Base-by-base conservation (phyloP, 64 coral and sea anemone species). In the Pocillopora verrucosa region DNA sequence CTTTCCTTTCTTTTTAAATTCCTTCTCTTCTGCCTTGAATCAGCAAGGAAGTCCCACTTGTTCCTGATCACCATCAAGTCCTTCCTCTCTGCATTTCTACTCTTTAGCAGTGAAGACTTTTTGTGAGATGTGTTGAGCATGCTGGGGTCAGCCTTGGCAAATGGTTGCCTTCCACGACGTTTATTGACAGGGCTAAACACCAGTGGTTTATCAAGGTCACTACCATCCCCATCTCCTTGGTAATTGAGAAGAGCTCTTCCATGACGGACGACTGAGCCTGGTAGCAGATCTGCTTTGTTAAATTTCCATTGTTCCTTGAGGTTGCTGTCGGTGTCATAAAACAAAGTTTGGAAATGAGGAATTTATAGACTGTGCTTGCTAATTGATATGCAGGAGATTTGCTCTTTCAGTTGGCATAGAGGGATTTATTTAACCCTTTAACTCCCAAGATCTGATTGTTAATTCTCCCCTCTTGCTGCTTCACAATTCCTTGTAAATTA, bases 231-330 rank as follows among this genome's bases (percentile, higher is more conserved):
- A 26, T 82, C 74, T 26, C 79, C 88, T 19, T 95, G 68, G 62
- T 99, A 99, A 76, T 99, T 91, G 12, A 99, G 87, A 78, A 99
- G 67, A 15, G 97, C 97, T 62, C 97, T 91, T 14, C 97, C 97
- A 76, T 93, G 91, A 60, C 82, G 97, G 22, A 90, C 35, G 11
- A 85, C 77, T 60, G 92, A 89, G 59, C 79, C 83, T 4, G 80
- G 83, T 16, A 87, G 73, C 15, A 95, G 69, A 59, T 92, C 93
- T 65, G 90, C 80, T 11, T 61, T 79, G 79, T 82, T 89, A 25
- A 93, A 73, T 86, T 80, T 93, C 93, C 91, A 93, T 15, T 95
- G 88, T 72, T 93, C 91, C 86, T 91, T 87, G 35, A 99, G 61
- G 59, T 64, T 88, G 74, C 93, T 95, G 69, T 41, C 16, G 10